Base-by-base conservation (phyloP, 2,888 invertebrate species). In the Diarsia rubi region DNA sequence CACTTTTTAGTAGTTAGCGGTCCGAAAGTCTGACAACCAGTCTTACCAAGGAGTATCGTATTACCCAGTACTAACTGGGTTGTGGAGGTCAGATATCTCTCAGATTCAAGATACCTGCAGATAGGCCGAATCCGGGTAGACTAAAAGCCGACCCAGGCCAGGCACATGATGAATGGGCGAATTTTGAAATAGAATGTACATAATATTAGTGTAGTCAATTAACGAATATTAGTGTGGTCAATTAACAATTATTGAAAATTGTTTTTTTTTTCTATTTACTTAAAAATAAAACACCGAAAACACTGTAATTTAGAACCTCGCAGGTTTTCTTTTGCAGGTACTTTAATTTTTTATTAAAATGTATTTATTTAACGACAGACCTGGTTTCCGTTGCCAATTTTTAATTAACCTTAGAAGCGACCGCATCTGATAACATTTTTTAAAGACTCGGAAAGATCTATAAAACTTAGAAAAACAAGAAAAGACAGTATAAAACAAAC, bases 401-500 rank as follows among this genome's bases (percentile, higher is more conserved):
- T 3, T 24, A 27, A 42, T 60, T 14, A 9, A 27, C 6, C 8
- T 19, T 19, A n/a, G 3, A 37, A 8, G 5, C 9, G 6, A n/a
- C 21, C 3, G 44, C 5, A 42, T 42, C 14, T 69, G 0, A 19
- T 49, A 72, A 78, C 44, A 62, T 57, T 60, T 59, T 68, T 6
- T 42, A 54, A 21, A 14, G 1, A n/a, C n/a, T n/a, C n/a, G n/a
- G n/a, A n/a, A n/a, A n/a, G 21, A 45, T 27, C 31, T n/a, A 19
- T 52, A 24, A 65, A 65, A 44, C 45, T 27, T n/a, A 14, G n/a
- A 64, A 42, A 37, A 52, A 64, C 31, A 60, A 64, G 59, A 73
- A 76, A 19, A 42, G 14, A 24, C 16, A 19, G 57, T 19, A 65
- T 45, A 73, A 73, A 67, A 64, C 8, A 60, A 79, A 73, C 24